Base-by-base conservation (phyloP, 2,888 invertebrate species). In the Meganola albula region DNA sequence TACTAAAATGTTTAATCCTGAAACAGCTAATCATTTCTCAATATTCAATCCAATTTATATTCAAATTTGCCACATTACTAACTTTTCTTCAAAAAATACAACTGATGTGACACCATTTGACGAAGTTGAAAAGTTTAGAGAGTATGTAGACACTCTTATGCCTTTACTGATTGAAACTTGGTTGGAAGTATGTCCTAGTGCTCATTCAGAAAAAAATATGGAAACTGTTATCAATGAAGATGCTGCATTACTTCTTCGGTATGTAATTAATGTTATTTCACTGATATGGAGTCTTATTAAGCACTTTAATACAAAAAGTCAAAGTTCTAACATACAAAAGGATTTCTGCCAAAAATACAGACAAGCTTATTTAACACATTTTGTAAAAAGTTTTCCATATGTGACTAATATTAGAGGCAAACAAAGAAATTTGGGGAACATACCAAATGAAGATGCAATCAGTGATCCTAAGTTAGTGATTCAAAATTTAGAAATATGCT, bases 81-180 rank as follows among this genome's bases (percentile, higher is more conserved):
- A 74, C 34, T 80, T 88, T 44, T 83, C 83, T 13, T 65, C 76
- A 12, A 85, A 78, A 49, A 74, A 70, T 39, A 51, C 62, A 10
- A 68, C 75, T 38, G 74, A 74, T 25, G 45, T 50, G 5, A 44
- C 50, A 12, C 59, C 59, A 32, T 55, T 82, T 10, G 77, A 88
- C 61, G 78, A 84, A 47, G 75, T 75, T 2, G 78, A 78, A 22
- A 80, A 77, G 43, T 87, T 93, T 36, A 80, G 87, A 33, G 86
- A 86, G 28, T 92, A 93, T 63, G 83, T 91, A 14, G 82, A 88
- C 38, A 88, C 89, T 18, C 75, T 96, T 25, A 86, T 95, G 74
- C 94, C 95, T 1, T 75, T 96, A 12, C 82, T 96, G 33, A 88
- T 92, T 63, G 94, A 95, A 66, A 92, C 93, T 28, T 96, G 96